Evolutionary conservation across 2,113 vertebrate species (phyloP), one percentile per base, ranked within the genome.

Genomic region (Poecile atricapillus): DNA sequence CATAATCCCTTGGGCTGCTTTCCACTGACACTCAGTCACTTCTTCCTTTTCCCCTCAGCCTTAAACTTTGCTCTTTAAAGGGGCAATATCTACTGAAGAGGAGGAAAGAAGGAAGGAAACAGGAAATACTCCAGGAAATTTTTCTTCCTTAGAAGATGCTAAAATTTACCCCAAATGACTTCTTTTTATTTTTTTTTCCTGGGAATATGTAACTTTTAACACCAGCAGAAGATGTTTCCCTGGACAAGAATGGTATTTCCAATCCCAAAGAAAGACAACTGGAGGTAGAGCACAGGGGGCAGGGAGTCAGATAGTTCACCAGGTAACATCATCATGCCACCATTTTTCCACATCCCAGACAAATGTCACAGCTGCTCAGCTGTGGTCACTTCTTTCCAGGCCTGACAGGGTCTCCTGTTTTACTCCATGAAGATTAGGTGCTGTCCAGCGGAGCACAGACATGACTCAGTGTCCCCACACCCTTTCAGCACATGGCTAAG

Each of bases 261-360:
- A 67, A 5, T 33, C 52, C 60, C 21, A 47, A 11, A 67, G 58
- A 64, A 58, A 60, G 22, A 53, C 13, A 77, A 37, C 6, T 37
- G 15, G 17, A 16, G 23, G 23, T 27, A 62, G 28, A 65, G 16
- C 4, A 3, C 3, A 22, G 2, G 3, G 49, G 37, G 6, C 16
- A 60, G 78, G 27, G 35, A 55, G 39, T 12, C 30, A 85, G 33
- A 6, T 1, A 11, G 7, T 2, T 1, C 43, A 65, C 63, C 74
- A n/a, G 31, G 4, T 1, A 9, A 35, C 25, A 35, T 25, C 68
- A 19, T 5, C 0, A 0, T 6, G 6, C 15, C 49, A 64, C 46
- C 7, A 2, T 43, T 82, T 81, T 37, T 64, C 74, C 73, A 43
- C 16, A 55, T 20, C 27, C 50, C 30, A 46, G 18, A 25, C 8